A percentile compares a stretch with the other conserved stretches of the same genome.
phyloP scores from a whole-genome alignment of 2,888 invertebrate genomes.

The Aromia moschata region DNA sequence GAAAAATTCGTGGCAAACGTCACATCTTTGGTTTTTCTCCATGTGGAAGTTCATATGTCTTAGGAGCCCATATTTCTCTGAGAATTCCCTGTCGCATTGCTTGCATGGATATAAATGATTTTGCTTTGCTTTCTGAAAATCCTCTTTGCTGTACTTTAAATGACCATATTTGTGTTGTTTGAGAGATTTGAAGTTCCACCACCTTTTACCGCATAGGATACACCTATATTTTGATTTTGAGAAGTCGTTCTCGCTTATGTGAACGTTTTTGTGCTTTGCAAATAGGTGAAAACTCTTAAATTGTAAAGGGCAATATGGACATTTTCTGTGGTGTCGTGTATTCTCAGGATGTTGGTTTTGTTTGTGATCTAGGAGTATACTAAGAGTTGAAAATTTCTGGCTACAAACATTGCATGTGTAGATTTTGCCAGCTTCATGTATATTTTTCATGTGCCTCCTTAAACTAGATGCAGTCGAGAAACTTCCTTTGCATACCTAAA shows the following conservation, averaged over 20 bases:
- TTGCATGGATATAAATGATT: background rate
- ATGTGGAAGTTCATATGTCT: background rate
- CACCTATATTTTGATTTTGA: background rate
- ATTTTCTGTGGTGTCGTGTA: too few relatives aligned
- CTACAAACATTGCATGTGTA: background rate
- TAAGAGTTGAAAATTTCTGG: background rate
- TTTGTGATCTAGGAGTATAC: background rate
- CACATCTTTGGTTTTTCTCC: background rate
- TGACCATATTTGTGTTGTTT: background rate
- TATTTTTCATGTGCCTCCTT: background rate
- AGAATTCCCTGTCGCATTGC: background rate
- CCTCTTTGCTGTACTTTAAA: background rate
- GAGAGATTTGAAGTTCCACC: background rate
- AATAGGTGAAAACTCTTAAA: background rate
- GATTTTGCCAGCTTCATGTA: conserved; percentile 2
- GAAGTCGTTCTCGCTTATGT: background rate
- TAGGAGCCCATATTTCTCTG: background rate
- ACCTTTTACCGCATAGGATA: background rate
- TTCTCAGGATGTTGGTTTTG: too few relatives aligned
- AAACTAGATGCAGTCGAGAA: conserved; percentile 1
- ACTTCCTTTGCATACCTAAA: background rate
- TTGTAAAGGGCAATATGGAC: background rate
- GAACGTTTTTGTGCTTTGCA: background rate
- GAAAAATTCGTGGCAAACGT: background rate
- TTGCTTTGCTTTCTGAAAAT: background rate